Evolutionary conservation across 2,113 vertebrate species (phyloP).

Genomic region (Cercocebus atys): DNA sequence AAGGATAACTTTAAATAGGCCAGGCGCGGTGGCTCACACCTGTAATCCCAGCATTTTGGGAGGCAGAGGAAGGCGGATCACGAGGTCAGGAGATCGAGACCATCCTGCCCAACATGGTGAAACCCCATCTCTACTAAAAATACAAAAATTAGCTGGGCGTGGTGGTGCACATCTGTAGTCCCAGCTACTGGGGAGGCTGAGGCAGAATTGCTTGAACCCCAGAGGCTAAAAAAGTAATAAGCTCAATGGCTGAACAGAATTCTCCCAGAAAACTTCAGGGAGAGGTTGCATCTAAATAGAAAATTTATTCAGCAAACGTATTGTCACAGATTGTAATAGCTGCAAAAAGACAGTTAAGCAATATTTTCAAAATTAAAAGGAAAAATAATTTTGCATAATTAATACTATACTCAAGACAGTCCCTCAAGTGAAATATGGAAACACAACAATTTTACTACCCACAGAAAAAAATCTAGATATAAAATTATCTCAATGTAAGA

Average conservation of each 20-base stretch:
- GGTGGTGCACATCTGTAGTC: too few species aligned
- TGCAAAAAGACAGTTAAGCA: not conserved
- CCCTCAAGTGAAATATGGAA: not conserved
- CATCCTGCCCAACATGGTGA: too few species aligned
- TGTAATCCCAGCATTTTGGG: too few species aligned
- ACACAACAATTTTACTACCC: not conserved
- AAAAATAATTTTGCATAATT: not conserved
- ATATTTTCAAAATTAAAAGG: conserved; percentile 30
- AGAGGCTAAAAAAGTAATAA: not conserved
- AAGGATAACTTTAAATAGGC: not conserved
- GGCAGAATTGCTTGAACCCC: too few species aligned
- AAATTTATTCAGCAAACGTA: not conserved
- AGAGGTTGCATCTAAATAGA: not conserved
- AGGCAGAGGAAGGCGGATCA: too few species aligned
- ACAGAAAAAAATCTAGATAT: not conserved
- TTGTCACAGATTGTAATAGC: not conserved
- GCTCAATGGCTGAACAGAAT: not conserved
- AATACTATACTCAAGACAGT: not conserved
- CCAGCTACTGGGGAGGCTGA: too few species aligned
- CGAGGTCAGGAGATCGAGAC: too few species aligned
- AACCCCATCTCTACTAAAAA: too few species aligned
- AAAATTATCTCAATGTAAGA: not conserved
- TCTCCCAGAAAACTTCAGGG: not conserved
- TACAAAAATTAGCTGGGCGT: too few species aligned
- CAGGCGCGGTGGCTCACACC: too few species aligned